phyloP scores from a whole-genome alignment of 1,140 invertebrate species.

The Magallana gigas region DNA sequence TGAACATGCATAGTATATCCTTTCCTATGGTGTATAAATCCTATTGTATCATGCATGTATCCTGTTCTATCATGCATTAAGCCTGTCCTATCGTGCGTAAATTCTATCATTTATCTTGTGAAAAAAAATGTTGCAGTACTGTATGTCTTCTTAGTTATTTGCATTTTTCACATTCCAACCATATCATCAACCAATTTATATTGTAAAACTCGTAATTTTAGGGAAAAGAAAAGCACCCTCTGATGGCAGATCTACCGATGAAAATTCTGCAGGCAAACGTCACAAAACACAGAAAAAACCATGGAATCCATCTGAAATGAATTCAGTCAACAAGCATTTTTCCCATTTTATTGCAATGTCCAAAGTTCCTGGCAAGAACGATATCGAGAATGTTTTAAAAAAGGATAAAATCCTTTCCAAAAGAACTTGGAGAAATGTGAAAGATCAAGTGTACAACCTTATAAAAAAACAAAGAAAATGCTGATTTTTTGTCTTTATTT shows the following conservation, averaged over 20 bases:
- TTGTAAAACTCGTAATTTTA: neutral
- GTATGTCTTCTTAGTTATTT: no score
- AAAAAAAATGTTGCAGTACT: no score
- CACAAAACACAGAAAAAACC: neutral
- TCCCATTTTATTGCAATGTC: neutral
- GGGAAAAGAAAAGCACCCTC: neutral
- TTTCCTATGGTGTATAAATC: no score
- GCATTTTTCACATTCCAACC: neutral
- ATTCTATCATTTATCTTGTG: no score
- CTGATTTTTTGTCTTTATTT: neutral
- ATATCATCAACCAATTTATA: neutral
- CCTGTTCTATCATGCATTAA: no score
- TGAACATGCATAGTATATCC: no score
- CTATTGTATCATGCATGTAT: no score
- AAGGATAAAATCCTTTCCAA: neutral
- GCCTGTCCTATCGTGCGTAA: no score
- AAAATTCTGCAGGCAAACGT: neutral
- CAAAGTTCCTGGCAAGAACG: neutral
- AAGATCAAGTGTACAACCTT: neutral
- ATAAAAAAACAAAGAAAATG: neutral
- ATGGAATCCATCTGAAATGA: neutral
- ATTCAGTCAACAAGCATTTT: conserved; percentile 1
- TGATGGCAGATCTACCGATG: neutral
- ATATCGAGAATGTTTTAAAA: neutral
- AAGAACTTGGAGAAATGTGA: neutral